A percentile compares a stretch with the other conserved stretches of the same genome.
phyloP scores from a whole-genome alignment of 2,888 invertebrate species.

The Lacanobia wlatinum region DNA sequence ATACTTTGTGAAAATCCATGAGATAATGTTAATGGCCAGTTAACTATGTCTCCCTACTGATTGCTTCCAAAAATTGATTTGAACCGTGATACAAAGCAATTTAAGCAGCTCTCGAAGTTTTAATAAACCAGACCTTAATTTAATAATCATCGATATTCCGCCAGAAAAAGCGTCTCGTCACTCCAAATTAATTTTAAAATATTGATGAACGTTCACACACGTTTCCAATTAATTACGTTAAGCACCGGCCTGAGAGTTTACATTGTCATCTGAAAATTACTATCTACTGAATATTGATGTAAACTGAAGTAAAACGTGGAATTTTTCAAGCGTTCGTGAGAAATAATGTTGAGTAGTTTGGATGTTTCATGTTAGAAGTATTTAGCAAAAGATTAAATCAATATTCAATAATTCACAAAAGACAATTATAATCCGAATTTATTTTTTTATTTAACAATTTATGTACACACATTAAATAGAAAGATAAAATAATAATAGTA shows the following conservation, averaged over 20 bases:
- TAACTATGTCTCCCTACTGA: too few species aligned
- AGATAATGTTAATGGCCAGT: too few species aligned
- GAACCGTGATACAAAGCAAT: not conserved
- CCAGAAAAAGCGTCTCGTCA: constrained; percentile 22
- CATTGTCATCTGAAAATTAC: constrained; percentile 46
- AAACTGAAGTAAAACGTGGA: not conserved
- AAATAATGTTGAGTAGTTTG: not conserved
- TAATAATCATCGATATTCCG: constrained; percentile 39
- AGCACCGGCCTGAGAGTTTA: constrained; percentile 38
- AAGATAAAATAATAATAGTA: too few species aligned
- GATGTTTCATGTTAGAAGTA: too few species aligned
- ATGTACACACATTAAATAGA: too few species aligned
- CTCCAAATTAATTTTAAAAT: constrained; percentile 52
- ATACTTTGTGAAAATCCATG: too few species aligned
- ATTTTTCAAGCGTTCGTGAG: not conserved
- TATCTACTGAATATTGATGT: constrained; percentile 21
- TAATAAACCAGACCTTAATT: constrained; percentile 22
- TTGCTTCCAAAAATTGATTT: constrained; percentile 2
- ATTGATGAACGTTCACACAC: constrained; percentile 46
- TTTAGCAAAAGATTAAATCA: too few species aligned
- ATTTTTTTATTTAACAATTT: too few species aligned
- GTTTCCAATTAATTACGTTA: constrained; percentile 54
- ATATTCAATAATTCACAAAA: too few species aligned
- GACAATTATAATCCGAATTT: too few species aligned
- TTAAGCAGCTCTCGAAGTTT: not conserved